These are phyloP conservation scores for Drosophila fulvimacula DNA, from an alignment of 2,888 invertebrate genomes.

Conservation along the genomic window DNA sequence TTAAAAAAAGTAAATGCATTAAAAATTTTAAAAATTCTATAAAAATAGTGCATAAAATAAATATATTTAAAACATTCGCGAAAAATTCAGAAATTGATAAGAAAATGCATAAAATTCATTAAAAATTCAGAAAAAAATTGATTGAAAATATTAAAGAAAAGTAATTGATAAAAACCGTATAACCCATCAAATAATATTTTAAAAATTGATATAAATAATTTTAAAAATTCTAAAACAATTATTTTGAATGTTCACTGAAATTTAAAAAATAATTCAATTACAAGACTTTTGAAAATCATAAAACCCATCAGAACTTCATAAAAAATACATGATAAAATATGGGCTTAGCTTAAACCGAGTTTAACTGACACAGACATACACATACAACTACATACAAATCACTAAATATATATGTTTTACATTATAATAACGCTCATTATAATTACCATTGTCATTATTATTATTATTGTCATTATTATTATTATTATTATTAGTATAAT, in stretches of 20 bases:
- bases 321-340: constrained; percentile 43
- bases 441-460: constrained; percentile 25
- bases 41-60: background rate
- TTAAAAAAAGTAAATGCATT: background rate
- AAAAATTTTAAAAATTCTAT: background rate
- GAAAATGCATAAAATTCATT: background rate
- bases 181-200: background rate
- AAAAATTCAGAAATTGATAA: background rate
- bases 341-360: constrained; percentile 77
- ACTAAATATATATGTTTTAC: constrained; percentile 24
- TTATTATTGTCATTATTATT: constrained; percentile 39
- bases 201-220: background rate
- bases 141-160: background rate
- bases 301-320: constrained; percentile 1
- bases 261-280: background rate
- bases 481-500: constrained; percentile 54
- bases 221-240: background rate
- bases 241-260: background rate
- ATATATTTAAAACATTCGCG: background rate
- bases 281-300: background rate
- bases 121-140: background rate
- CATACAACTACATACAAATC: constrained; percentile 9
- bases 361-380: constrained; percentile 59
- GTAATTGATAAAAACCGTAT: background rate
- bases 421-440: constrained; percentile 31